Conservation (phyloP, 2,113 vertebrate species). For the Ranitomeya variabilis region DNA sequence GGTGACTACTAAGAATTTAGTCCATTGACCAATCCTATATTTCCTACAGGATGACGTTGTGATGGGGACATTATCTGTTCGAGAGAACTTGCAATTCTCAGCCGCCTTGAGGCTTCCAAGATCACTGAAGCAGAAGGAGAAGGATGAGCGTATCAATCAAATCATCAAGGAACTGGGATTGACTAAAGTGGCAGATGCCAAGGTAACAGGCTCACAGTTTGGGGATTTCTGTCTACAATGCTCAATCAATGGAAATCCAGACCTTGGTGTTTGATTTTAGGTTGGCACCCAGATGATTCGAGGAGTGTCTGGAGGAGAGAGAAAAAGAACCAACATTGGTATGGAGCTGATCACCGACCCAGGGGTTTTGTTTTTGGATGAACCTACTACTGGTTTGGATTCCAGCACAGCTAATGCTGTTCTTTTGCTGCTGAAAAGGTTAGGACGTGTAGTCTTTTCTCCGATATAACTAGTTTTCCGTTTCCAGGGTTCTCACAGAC, state of each 20-base stretch:
- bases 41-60: conserved; percentile 85
- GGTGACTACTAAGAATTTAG: neutral
- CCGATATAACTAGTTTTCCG: neutral
- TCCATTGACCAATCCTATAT: neutral
- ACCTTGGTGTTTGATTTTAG: conserved; percentile 65
- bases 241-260: neutral
- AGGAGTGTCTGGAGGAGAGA: conserved; percentile 91
- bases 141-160: conserved; percentile 74
- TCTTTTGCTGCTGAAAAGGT: conserved; percentile 87
- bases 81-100: conserved; percentile 92
- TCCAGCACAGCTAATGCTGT: conserved; percentile 92
- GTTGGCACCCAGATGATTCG: conserved; percentile 87
- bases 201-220: conserved; percentile 71
- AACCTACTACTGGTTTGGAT: conserved; percentile 93
- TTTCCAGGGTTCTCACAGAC: neutral
- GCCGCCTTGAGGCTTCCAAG: conserved; percentile 87
- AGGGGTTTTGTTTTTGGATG: conserved; percentile 89
- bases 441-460: neutral
- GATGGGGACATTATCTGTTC: conserved; percentile 92
- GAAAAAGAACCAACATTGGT: conserved; percentile 92
- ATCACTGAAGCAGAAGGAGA: conserved; percentile 77
- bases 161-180: conserved; percentile 86
- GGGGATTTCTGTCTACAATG: neutral
- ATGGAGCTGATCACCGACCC: conserved; percentile 95
- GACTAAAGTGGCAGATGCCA: conserved; percentile 87